phyloP scores from a whole-genome alignment of 1,140 invertebrate species.

The Eumeta japonica region DNA sequence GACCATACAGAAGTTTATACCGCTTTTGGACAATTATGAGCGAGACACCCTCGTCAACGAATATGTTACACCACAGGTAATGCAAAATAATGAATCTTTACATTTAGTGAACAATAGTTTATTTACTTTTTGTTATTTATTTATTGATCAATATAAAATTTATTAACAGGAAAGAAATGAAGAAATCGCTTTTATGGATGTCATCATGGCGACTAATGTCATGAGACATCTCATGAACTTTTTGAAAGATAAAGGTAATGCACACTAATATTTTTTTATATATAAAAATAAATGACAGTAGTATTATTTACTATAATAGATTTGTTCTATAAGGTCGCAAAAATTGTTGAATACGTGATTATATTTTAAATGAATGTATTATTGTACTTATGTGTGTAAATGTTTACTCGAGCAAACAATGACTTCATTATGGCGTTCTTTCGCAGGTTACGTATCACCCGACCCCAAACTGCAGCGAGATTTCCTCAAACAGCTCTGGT shows the following conservation, averaged over 20 bases:
- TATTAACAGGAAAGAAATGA: conserved; percentile 65
- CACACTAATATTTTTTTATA: too few relatives aligned
- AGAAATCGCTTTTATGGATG: conserved; percentile 74
- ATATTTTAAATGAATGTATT: neutral
- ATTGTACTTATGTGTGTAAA: neutral
- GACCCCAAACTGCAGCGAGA: conserved; percentile 71
- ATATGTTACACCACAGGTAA: conserved; percentile 71
- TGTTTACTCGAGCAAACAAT: too few relatives aligned
- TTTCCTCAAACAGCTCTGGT: conserved; percentile 75
- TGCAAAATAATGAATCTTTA: neutral
- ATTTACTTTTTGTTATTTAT: conserved; percentile 21
- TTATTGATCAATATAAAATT: conserved; percentile 2
- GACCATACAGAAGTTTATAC: conserved; percentile 67
- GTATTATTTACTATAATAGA: conserved; percentile 1
- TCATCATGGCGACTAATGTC: conserved; percentile 69
- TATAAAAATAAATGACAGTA: too few relatives aligned
- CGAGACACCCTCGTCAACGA: conserved; percentile 73
- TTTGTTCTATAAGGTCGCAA: too few relatives aligned
- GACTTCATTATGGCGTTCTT: too few relatives aligned
- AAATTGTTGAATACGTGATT: too few relatives aligned
- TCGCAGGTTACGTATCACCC: conserved; percentile 55
- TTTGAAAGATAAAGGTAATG: conserved; percentile 65
- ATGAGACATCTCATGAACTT: conserved; percentile 75
- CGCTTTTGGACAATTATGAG: conserved; percentile 76
- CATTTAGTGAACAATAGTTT: conserved; percentile 12